Conservation (phyloP, 2,888 invertebrate genomes). For the Anoplius nigerrimus region DNA sequence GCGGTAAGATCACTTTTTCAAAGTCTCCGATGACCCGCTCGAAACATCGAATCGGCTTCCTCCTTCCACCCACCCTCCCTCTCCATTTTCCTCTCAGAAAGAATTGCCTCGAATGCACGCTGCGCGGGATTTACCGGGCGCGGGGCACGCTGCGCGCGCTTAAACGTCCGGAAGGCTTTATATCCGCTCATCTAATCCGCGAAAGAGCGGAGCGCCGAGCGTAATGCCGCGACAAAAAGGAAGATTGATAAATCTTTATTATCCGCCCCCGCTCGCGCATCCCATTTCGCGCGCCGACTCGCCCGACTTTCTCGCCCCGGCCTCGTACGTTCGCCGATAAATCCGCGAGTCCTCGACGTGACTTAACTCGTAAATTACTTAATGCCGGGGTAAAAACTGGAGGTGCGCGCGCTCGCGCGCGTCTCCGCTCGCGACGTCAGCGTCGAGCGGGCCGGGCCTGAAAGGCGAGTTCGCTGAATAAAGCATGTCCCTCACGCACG, state of each 20-base stretch:
- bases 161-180: too few relatives aligned
- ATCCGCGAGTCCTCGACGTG: neutral
- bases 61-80: too few relatives aligned
- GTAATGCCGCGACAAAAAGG: too few relatives aligned
- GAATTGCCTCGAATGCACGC: too few relatives aligned
- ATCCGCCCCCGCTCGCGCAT: neutral
- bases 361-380: neutral
- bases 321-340: neutral
- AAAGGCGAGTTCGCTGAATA: slow-evolving; percentile 21
- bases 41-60: too few relatives aligned
- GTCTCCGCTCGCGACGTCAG: neutral
- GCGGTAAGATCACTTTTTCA: too few relatives aligned
- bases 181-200: too few relatives aligned
- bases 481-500: slow-evolving; percentile 6
- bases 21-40: too few relatives aligned
- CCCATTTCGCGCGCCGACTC: neutral
- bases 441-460: neutral
- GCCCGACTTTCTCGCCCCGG: neutral
- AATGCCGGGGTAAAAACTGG: neutral
- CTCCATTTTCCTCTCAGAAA: too few relatives aligned
- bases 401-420: neutral
- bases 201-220: too few relatives aligned
- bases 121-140: too few relatives aligned
- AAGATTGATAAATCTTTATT: slow-evolving; percentile 1
- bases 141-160: too few relatives aligned